Base-by-base conservation (phyloP, 1,140 invertebrate species). In the Archegozetes longisetosus region DNA sequence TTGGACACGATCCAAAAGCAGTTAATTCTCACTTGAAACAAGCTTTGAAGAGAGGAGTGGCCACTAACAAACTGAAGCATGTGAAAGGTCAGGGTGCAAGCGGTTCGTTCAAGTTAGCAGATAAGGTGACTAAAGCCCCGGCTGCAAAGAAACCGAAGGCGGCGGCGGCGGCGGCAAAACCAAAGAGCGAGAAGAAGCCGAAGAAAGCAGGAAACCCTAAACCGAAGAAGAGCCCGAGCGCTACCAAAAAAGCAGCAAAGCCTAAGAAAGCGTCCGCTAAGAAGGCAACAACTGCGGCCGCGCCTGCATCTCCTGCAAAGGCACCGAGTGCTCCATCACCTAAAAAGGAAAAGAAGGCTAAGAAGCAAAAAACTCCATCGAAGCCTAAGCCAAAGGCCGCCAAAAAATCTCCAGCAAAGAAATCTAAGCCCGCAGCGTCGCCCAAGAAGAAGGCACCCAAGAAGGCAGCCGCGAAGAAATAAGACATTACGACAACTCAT, bases 51-150 rank as follows among this genome's bases (percentile, higher is more conserved):
- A 40, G 63, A 14, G 66, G 64, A 6, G 61, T 68, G 17, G 53
- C 58, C n/a, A 48, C 56, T 20, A 67, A 67, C 23, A 46, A 57
- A 2, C 46, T 69, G 3, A 68, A 67, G 57, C 62, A 68, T 49
- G 63, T 64, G 40, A 70, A 70, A 60, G 68, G 67, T 32, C 49
- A 60, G 32, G 67, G 67, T 28, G 67, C 65, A 14, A 61, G 63
- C 23, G 66, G 68, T 22, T 68, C 66, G 13, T 69, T 68, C 61
- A 69, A 67, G 62, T 55, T 64, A 13, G 57, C 62, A 28, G 63
- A 64, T 46, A 55, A 58, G 25, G 47, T 54, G 28, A 26, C 51
- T n/a, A 64, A 64, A 53, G 55, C 54, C 13, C 23, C 27, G 14
- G 58, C 62, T n/a, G 50, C 40, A 0, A 66, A 65, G 56, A 62